A percentile compares a stretch with the other conserved stretches of the same genome.
phyloP scores from a whole-genome alignment of 1,140 invertebrate species.

The Acromyrmex heyeri region DNA sequence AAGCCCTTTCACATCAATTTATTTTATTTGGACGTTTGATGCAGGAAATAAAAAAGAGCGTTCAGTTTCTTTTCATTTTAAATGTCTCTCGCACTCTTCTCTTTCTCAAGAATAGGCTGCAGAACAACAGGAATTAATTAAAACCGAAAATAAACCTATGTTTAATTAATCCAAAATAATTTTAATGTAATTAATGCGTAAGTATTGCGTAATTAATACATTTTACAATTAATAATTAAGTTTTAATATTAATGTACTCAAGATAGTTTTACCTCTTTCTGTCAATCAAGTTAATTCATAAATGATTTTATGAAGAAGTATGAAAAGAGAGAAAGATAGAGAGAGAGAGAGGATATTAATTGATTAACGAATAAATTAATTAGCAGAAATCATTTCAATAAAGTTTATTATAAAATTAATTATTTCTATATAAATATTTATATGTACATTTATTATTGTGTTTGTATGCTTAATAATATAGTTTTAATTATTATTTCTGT shows the following conservation, averaged over 20 bases:
- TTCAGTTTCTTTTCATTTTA: neutral
- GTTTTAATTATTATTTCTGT: constrained; percentile 22
- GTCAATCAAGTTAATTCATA: constrained; percentile 7
- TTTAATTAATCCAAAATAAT: constrained; percentile 7
- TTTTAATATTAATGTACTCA: neutral
- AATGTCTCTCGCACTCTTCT: neutral
- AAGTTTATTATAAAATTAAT: constrained; percentile 1
- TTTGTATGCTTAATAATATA: constrained; percentile 21
- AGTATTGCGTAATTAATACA: neutral
- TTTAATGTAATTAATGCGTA: neutral
- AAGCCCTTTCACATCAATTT: constrained; percentile 28
- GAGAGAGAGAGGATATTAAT: neutral
- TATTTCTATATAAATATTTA: neutral
- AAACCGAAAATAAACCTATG: neutral
- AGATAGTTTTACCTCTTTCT: neutral
- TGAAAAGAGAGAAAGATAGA: neutral
- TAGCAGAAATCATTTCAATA: neutral
- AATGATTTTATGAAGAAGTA: constrained; percentile 5
- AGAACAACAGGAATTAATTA: neutral
- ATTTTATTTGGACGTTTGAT: constrained; percentile 22
- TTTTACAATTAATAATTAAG: neutral
- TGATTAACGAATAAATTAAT: constrained; percentile 11
- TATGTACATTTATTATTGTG: neutral
- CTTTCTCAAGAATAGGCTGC: neutral
- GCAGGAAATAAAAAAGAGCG: neutral